These are phyloP conservation scores for Percina caprodes DNA, from an alignment of 2,113 vertebrate genomes.

Conservation along the genomic window DNA sequence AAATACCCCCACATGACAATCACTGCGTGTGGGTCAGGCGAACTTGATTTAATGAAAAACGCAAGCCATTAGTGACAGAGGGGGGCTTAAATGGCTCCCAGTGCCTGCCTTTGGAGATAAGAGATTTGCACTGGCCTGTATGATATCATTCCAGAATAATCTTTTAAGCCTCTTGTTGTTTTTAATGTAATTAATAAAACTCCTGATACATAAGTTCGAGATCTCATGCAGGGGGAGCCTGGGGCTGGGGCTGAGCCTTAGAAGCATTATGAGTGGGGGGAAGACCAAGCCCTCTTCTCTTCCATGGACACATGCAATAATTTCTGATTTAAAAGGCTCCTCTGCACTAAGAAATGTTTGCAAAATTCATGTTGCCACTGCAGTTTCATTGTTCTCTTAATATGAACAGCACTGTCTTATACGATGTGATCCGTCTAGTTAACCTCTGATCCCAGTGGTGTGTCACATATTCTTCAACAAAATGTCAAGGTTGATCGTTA, in stretches of 20 bases:
- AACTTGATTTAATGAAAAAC: constrained; percentile 64
- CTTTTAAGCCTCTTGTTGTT: constrained; percentile 81
- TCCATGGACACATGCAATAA: neutral
- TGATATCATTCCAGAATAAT: constrained; percentile 78
- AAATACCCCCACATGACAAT: constrained; percentile 38
- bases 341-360: neutral
- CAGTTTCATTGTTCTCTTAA: neutral
- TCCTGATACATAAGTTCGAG: constrained; percentile 36
- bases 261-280: too few relatives aligned
- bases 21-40: constrained; percentile 46
- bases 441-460: constrained; percentile 52
- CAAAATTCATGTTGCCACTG: neutral
- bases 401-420: neutral
- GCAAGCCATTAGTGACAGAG: constrained; percentile 54
- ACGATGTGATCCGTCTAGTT: constrained; percentile 27
- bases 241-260: too few relatives aligned
- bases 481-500: constrained; percentile 67
- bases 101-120: constrained; percentile 63
- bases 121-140: constrained; percentile 65
- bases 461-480: constrained; percentile 64
- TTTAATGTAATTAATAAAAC: constrained; percentile 82
- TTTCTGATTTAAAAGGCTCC: neutral
- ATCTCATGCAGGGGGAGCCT: too few relatives aligned
- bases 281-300: too few relatives aligned
- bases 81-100: constrained; percentile 44